Percentiles rank a stretch among this genome's conserved stretches.
These are phyloP conservation scores for Pasiphila rectangulata DNA, from an alignment of 2,888 invertebrate genomes.

Conservation along the genomic window DNA sequence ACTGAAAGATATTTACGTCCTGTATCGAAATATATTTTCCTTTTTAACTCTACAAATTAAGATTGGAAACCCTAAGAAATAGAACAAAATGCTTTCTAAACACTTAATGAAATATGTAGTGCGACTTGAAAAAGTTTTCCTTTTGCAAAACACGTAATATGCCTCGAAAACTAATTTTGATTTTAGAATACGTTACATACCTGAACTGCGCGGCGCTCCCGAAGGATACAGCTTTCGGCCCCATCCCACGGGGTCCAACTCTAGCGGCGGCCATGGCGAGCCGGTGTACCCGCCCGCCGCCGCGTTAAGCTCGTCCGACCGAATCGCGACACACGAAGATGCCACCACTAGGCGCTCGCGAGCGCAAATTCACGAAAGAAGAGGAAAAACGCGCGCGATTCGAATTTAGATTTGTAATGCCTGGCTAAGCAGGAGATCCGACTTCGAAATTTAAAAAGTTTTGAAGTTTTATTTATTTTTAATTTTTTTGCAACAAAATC, in stretches of 20 bases:
- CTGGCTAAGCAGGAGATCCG: background rate
- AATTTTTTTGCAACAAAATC: no score
- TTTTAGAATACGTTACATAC: no score
- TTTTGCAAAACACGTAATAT: no score
- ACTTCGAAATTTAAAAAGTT: slow-evolving; percentile 1
- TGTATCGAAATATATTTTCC: no score
- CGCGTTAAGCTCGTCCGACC: slow-evolving; percentile 88
- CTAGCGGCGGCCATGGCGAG: slow-evolving; percentile 89
- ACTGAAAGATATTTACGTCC: no score
- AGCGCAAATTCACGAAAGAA: slow-evolving; percentile 58
- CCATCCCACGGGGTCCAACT: slow-evolving; percentile 89
- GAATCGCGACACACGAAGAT: slow-evolving; percentile 81
- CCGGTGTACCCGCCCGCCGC: slow-evolving; percentile 88
- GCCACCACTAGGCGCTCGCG: slow-evolving; percentile 61
- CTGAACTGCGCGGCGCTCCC: slow-evolving; percentile 84
- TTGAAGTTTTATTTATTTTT: background rate
- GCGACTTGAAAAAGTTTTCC: no score
- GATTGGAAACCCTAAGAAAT: no score
- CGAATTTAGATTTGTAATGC: slow-evolving; percentile 18
- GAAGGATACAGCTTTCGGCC: slow-evolving; percentile 90
- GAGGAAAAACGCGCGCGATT: slow-evolving; percentile 42
- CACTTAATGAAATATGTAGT: no score
- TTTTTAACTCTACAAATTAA: no score
- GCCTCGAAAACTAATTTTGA: no score
- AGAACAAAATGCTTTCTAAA: no score